A percentile compares a stretch with the other conserved stretches of the same genome.
phyloP scores from a whole-genome alignment of 2,797 vertebrate genomes.

The Myiotriccus ornatus region DNA sequence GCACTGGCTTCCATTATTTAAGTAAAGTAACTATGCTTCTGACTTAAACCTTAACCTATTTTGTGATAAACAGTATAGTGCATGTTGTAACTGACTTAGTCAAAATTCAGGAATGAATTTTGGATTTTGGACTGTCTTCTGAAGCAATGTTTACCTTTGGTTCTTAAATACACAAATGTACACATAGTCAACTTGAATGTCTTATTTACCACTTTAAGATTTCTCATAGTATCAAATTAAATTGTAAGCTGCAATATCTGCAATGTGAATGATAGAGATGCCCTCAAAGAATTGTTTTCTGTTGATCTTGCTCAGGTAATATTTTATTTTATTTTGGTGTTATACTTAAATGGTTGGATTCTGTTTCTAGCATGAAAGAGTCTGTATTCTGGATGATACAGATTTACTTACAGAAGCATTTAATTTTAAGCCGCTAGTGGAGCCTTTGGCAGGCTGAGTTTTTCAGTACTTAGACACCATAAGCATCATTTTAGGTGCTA shows the following conservation, averaged over 20 bases:
- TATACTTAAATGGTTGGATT: background rate
- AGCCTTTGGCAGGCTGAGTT: background rate
- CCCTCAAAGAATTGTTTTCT: background rate
- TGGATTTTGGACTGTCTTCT: background rate
- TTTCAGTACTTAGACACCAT: background rate
- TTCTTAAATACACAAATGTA: background rate
- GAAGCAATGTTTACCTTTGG: background rate
- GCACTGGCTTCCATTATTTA: background rate
- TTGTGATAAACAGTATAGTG: background rate
- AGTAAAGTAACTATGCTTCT: background rate
- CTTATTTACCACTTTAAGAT: background rate
- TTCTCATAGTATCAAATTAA: background rate
- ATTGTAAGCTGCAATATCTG: background rate
- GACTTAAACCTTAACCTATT: background rate
- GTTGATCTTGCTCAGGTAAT: background rate
- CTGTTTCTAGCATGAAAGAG: background rate
- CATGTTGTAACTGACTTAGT: background rate
- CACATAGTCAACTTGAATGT: background rate
- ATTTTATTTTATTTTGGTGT: background rate
- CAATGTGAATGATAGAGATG: background rate
- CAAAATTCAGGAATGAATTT: background rate
- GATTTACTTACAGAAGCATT: background rate
- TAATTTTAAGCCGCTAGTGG: background rate
- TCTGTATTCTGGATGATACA: background rate
- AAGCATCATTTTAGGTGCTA: background rate